Conservation (phyloP, 2,113 vertebrate species). For the Pseudopodoces humilis region DNA sequence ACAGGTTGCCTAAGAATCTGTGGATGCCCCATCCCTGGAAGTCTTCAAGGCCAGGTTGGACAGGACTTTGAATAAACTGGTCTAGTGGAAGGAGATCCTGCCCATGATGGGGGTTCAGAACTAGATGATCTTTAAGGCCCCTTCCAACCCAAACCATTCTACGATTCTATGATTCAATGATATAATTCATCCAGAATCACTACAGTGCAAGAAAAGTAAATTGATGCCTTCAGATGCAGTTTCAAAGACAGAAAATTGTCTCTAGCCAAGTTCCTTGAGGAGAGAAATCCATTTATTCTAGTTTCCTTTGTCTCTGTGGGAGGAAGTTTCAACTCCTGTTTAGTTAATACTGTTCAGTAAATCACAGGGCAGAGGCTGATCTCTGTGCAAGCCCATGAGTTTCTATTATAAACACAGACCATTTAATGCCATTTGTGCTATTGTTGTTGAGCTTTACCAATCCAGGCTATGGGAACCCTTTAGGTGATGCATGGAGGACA, state of each 20-base stretch:
- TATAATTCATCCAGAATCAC: background rate
- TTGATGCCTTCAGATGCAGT: background rate
- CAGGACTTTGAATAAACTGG: background rate
- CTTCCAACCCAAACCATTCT: background rate
- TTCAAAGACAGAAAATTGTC: background rate
- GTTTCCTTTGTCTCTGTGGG: background rate
- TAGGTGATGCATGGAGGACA: background rate
- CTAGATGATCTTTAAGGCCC: background rate
- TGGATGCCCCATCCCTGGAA: background rate
- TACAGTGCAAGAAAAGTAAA: background rate
- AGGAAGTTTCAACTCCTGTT: background rate
- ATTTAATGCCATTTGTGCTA: background rate
- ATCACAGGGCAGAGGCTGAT: background rate
- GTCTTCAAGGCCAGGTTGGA: background rate
- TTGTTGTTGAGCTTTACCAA: background rate
- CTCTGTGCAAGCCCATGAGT: background rate
- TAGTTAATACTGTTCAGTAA: background rate
- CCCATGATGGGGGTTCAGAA: fast-evolving
- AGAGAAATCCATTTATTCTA: background rate
- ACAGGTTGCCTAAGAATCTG: background rate
- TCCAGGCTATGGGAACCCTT: background rate
- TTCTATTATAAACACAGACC: background rate
- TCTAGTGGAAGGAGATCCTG: background rate
- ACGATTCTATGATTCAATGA: background rate
- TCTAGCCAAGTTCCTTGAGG: background rate